Percentiles rank a stretch among this genome's conserved stretches.
These are phyloP conservation scores for Archocentrus centrarchus DNA, from an alignment of 2,113 vertebrate species.

Conservation along the genomic window DNA sequence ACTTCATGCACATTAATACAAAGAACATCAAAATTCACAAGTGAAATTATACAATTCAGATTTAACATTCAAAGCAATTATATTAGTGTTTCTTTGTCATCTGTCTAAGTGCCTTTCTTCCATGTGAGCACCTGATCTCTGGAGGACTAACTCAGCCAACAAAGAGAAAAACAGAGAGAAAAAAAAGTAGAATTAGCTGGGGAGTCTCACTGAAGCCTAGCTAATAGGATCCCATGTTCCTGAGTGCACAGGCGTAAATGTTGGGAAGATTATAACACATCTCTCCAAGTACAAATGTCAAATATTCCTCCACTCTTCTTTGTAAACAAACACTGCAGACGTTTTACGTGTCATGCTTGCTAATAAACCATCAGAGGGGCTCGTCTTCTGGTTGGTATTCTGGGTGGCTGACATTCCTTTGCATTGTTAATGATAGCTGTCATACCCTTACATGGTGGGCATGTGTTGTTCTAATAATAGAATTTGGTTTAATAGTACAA, in stretches of 20 bases:
- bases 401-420: conserved; percentile 42
- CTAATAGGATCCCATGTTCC: conserved; percentile 69
- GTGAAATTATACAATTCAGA: background rate
- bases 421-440: conserved; percentile 29
- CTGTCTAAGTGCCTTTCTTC: conserved; percentile 38
- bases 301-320: conserved; percentile 48
- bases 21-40: conserved; percentile 1
- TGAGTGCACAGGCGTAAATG: conserved; percentile 49
- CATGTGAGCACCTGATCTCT: conserved; percentile 46
- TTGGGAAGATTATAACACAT: conserved; percentile 57
- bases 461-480: conserved; percentile 25
- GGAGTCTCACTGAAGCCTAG: conserved; percentile 51
- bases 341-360: conserved; percentile 39
- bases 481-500: conserved; percentile 5
- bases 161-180: conserved; percentile 38
- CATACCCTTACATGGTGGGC: conserved; percentile 1
- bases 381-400: conserved; percentile 12
- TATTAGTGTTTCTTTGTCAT: conserved; percentile 37
- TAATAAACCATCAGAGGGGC: conserved; percentile 35
- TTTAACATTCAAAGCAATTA: conserved; percentile 30
- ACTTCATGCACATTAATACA: background rate
- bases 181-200: conserved; percentile 35
- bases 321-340: conserved; percentile 62
- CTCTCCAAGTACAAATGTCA: conserved; percentile 63
- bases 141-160: conserved; percentile 46